Evolutionary conservation across 2,797 vertebrate genomes (phyloP).

Genomic region (Karalla daura): DNA sequence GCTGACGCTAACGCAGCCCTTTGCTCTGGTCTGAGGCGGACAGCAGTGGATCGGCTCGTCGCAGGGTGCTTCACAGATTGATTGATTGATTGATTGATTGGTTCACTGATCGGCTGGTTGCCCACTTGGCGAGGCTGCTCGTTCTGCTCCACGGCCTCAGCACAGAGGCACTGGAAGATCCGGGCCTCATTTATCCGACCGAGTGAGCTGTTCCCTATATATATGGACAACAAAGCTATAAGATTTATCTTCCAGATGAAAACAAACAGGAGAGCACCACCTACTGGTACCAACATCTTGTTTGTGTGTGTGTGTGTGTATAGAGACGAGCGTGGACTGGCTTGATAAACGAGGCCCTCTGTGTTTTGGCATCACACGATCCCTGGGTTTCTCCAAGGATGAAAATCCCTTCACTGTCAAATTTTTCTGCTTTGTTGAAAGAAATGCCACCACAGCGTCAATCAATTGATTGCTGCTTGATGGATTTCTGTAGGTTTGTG

Average conservation of each 20-base stretch:
- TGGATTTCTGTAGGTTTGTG: too few species aligned
- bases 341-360: constrained; percentile 50
- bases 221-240: too few species aligned
- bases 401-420: too few species aligned
- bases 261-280: too few species aligned
- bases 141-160: constrained; percentile 45
- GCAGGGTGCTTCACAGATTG: constrained; percentile 55
- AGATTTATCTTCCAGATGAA: too few species aligned
- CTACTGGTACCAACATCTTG: too few species aligned
- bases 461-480: too few species aligned
- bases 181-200: constrained; percentile 58
- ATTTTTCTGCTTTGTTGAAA: too few species aligned
- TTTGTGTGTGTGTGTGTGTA: not conserved
- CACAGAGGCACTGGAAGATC: constrained; percentile 68
- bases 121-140: constrained; percentile 14
- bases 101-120: too few species aligned
- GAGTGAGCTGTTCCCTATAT: not conserved
- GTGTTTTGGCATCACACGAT: constrained; percentile 60
- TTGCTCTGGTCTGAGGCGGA: constrained; percentile 67
- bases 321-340: not conserved
- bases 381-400: too few species aligned
- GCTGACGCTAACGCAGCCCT: constrained; percentile 71
- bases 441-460: too few species aligned
- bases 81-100: constrained; percentile 29
- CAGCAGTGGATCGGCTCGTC: constrained; percentile 53